A percentile compares a stretch with the other conserved stretches of the same genome.
These are phyloP conservation scores for Choloepus hoffmanni DNA, from an alignment of 2,113 vertebrate genomes.

Conservation along the genomic window DNA sequence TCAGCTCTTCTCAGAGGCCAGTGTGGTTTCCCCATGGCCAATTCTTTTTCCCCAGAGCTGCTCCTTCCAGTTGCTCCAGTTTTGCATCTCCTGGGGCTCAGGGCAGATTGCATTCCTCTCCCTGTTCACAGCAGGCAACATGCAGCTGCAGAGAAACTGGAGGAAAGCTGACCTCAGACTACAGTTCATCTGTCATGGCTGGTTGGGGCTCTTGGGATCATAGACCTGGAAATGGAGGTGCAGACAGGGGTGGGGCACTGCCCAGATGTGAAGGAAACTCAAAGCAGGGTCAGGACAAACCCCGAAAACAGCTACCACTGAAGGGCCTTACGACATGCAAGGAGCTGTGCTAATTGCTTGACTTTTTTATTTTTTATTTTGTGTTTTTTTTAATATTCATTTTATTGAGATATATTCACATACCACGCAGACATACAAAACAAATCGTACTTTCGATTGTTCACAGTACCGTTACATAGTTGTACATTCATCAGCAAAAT, in stretches of 20 bases:
- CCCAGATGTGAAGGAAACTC: neutral
- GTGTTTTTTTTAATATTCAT: no score
- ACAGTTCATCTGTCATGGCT: neutral
- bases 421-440: no score
- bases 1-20: neutral
- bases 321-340: accelerated
- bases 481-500: no score
- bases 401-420: no score
- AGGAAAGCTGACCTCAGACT: neutral
- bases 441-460: no score
- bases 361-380: neutral
- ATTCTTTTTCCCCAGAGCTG: neutral
- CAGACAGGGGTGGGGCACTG: neutral
- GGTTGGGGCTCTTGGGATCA: neutral
- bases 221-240: neutral
- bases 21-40: neutral
- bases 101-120: neutral
- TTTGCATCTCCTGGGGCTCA: neutral
- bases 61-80: neutral
- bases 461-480: no score
- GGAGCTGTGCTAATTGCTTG: neutral
- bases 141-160: neutral
- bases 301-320: neutral
- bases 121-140: neutral
- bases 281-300: neutral